Evolutionary conservation across 2,797 vertebrate genomes (phyloP).

Genomic region (Crypturellus tataupa): DNA sequence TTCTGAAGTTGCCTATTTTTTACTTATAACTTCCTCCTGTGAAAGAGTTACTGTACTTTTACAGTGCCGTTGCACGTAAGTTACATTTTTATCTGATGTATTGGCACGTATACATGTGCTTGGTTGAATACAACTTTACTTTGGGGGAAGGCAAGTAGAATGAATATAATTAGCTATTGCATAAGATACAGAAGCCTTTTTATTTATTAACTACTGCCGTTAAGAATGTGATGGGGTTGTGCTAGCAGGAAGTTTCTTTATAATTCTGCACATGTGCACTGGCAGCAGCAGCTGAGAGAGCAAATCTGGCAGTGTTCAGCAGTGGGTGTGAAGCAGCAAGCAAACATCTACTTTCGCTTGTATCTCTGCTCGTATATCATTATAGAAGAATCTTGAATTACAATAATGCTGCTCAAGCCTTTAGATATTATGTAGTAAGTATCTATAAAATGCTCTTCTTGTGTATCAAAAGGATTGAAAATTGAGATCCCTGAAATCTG

Average conservation of each 20-base stretch:
- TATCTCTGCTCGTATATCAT: background rate
- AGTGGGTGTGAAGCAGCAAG: conserved; percentile 52
- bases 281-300: conserved; percentile 57
- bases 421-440: conserved; percentile 50
- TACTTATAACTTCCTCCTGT: conserved; percentile 31
- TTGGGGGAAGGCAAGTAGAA: background rate
- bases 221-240: conserved; percentile 65
- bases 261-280: conserved; percentile 72
- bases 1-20: background rate
- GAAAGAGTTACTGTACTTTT: background rate
- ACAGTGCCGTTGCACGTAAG: background rate
- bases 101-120: background rate
- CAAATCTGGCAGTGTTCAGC: conserved; percentile 47
- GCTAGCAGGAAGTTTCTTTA: conserved; percentile 66
- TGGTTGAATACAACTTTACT: conserved; percentile 36
- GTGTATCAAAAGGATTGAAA: background rate
- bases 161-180: conserved; percentile 56
- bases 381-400: background rate
- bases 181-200: conserved; percentile 73
- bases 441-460: background rate
- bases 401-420: background rate
- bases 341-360: conserved; percentile 23
- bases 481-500: too few species aligned
- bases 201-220: conserved; percentile 70
- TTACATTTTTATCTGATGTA: background rate